Evolutionary conservation across 1,140 invertebrate genomes (phyloP).

Genomic region (Prorops nasuta): DNA sequence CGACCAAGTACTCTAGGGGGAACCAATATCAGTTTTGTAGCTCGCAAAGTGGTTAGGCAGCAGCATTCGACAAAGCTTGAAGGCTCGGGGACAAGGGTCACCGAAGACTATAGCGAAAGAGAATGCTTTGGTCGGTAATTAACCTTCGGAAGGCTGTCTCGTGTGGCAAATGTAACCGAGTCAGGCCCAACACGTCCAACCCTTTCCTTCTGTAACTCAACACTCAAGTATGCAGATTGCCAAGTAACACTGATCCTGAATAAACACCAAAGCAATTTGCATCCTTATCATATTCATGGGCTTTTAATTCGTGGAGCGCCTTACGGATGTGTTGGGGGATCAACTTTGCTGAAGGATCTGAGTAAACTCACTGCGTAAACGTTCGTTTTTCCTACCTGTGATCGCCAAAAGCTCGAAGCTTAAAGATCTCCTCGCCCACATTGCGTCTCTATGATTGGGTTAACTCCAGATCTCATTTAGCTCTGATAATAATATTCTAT

Average conservation of each 20-base stretch:
- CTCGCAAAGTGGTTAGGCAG: no score
- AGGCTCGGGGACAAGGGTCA: no score
- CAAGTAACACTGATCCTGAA: conserved; percentile 31
- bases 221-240: conserved; percentile 35
- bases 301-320: conserved; percentile 32
- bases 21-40: no score
- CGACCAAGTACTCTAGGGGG: no score
- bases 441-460: no score
- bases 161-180: neutral
- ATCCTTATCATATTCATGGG: conserved; percentile 46
- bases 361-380: conserved; percentile 14
- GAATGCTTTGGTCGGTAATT: conserved; percentile 24
- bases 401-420: no score
- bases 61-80: no score
- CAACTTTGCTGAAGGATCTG: conserved; percentile 8
- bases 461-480: no score
- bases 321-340: conserved; percentile 10
- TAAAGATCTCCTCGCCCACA: no score
- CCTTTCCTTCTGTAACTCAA: conserved; percentile 3
- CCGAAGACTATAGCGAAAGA: no score
- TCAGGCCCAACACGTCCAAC: neutral
- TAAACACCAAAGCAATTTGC: conserved; percentile 37
- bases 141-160: conserved; percentile 15
- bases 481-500: no score
- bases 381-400: neutral